Conservation (phyloP, 2,888 invertebrate species). For the Zelleria hepariella region DNA sequence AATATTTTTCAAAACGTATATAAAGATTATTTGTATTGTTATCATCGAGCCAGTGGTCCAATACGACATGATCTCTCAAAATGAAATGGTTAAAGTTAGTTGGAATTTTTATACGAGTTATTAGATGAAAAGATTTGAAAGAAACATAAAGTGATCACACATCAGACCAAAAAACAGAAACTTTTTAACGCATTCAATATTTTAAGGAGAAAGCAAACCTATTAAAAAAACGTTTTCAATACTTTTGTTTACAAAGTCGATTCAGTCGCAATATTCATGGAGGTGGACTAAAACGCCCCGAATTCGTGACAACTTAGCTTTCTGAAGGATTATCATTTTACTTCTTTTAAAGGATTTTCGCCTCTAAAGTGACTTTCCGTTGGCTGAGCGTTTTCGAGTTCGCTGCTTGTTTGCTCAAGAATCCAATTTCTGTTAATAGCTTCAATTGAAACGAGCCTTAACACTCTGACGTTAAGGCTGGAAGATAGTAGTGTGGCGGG, state of each 20-base stretch:
- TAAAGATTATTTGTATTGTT: no score
- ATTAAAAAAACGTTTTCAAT: background rate
- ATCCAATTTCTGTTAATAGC: background rate
- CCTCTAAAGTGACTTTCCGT: background rate
- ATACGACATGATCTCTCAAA: no score
- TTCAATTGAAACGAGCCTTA: background rate
- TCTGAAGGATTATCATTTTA: background rate
- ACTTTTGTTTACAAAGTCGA: background rate
- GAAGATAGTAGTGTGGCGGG: background rate
- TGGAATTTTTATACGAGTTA: no score
- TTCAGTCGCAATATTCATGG: background rate
- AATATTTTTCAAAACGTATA: no score
- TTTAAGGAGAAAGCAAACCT: background rate
- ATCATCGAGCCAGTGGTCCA: no score
- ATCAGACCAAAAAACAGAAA: no score
- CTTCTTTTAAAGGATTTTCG: background rate
- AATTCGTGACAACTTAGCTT: background rate
- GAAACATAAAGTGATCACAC: no score
- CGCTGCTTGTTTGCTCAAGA: background rate
- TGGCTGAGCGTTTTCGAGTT: background rate
- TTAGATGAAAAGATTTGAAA: no score
- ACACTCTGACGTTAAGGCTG: background rate
- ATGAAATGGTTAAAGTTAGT: no score
- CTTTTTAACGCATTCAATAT: no score
- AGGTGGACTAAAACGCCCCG: background rate